phyloP scores from a whole-genome alignment of 1,140 invertebrate genomes.

The Rhagoletis pomonella region DNA sequence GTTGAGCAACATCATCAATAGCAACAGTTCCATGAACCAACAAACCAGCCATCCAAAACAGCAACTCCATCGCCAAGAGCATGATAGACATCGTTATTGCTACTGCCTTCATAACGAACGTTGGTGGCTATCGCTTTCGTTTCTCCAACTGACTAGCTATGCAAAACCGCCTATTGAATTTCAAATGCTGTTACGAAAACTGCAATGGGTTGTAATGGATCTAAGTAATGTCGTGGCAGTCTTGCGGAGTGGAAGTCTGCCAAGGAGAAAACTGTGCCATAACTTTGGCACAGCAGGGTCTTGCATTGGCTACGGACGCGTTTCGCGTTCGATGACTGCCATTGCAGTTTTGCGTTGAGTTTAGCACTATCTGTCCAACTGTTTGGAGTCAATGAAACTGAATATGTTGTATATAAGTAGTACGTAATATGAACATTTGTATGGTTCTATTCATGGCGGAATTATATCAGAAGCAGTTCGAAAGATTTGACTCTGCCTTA shows the following conservation, averaged over 20 bases:
- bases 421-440: too few relatives aligned
- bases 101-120: not conserved
- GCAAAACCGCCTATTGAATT: not conserved
- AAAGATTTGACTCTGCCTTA: too few relatives aligned
- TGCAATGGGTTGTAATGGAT: not conserved
- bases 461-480: too few relatives aligned
- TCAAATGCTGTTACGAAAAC: not conserved
- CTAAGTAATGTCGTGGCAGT: not conserved
- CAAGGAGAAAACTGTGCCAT: not conserved
- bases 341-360: not conserved
- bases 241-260: not conserved
- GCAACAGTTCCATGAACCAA: not conserved
- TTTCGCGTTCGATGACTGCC: not conserved
- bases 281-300: not conserved
- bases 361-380: too few relatives aligned
- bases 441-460: too few relatives aligned
- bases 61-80: not conserved
- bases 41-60: not conserved
- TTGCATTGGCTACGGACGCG: not conserved
- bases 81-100: not conserved
- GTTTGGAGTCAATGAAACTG: too few relatives aligned
- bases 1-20: not conserved
- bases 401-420: too few relatives aligned
- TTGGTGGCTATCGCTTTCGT: not conserved
- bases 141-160: not conserved